phyloP scores from a whole-genome alignment of 2,888 invertebrate genomes.

The Rutpela maculata region DNA sequence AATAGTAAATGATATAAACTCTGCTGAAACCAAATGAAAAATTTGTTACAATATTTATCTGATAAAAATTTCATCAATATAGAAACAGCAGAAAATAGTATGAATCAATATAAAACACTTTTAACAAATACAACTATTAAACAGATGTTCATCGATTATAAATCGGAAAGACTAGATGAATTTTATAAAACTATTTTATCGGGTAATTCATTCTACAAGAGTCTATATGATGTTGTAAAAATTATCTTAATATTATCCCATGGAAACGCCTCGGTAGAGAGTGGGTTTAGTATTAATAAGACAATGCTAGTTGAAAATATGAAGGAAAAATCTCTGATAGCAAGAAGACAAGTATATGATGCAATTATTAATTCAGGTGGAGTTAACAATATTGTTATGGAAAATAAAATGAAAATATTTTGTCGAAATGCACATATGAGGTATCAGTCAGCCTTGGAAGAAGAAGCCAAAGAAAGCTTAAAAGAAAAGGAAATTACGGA shows the following conservation, averaged over 20 bases:
- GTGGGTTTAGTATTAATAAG: conserved; percentile 6
- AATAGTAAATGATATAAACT: too few relatives aligned
- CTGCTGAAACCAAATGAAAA: too few relatives aligned
- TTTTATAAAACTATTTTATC: conserved; percentile 2
- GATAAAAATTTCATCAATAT: too few relatives aligned
- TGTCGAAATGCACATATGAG: conserved; percentile 18
- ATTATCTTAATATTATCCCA: conserved; percentile 8
- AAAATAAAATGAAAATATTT: conserved; percentile 10
- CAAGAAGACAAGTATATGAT: conserved; percentile 13
- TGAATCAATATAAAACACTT: too few relatives aligned
- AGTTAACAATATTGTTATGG: not conserved
- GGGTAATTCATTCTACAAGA: conserved; percentile 2
- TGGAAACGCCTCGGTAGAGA: conserved; percentile 11
- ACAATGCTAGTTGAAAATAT: too few relatives aligned
- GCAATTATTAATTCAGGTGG: too few relatives aligned
- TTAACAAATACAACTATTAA: too few relatives aligned
- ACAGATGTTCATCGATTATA: too few relatives aligned
- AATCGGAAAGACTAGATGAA: too few relatives aligned
- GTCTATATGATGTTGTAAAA: too few relatives aligned
- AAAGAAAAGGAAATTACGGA: not conserved
- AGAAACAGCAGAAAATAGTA: too few relatives aligned
- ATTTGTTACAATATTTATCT: too few relatives aligned
- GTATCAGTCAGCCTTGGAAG: conserved; percentile 11
- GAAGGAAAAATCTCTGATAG: conserved; percentile 12
- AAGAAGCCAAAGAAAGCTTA: not conserved